Evolutionary conservation across 1,140 invertebrate species (phyloP).

Genomic region (Dermatophagoides farinae): DNA sequence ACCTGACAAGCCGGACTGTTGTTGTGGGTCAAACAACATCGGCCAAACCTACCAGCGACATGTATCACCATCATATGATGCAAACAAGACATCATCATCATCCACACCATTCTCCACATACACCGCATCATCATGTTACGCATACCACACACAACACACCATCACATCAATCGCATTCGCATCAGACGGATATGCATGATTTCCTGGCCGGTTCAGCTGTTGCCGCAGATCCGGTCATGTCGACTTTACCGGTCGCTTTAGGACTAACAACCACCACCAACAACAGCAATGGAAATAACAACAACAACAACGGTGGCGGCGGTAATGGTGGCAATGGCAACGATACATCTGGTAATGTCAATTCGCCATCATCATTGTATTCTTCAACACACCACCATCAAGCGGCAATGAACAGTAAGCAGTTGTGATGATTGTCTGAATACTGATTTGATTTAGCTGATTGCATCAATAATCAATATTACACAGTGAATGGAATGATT

Average conservation of each 20-base stretch:
- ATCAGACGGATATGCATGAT: constrained; percentile 14
- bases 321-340: constrained; percentile 23
- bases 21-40: neutral
- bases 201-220: neutral
- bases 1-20: constrained; percentile 8
- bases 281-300: constrained; percentile 38
- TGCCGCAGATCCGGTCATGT: constrained; percentile 5
- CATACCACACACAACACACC: neutral
- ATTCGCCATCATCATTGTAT: constrained; percentile 30
- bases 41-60: neutral
- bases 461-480: too few species aligned
- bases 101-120: too few species aligned
- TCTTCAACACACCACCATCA: constrained; percentile 14
- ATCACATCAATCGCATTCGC: neutral
- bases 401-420: constrained; percentile 8
- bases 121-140: constrained; percentile 12
- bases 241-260: constrained; percentile 2
- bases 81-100: constrained; percentile 1
- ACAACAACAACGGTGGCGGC: constrained; percentile 34
- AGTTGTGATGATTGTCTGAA: too few species aligned
- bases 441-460: too few species aligned
- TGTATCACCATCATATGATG: constrained; percentile 14
- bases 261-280: neutral
- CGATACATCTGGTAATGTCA: constrained; percentile 16
- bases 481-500: constrained; percentile 15